These are phyloP conservation scores for Ochlodes sylvanus DNA, from an alignment of 2,888 invertebrate genomes.

Conservation along the genomic window DNA sequence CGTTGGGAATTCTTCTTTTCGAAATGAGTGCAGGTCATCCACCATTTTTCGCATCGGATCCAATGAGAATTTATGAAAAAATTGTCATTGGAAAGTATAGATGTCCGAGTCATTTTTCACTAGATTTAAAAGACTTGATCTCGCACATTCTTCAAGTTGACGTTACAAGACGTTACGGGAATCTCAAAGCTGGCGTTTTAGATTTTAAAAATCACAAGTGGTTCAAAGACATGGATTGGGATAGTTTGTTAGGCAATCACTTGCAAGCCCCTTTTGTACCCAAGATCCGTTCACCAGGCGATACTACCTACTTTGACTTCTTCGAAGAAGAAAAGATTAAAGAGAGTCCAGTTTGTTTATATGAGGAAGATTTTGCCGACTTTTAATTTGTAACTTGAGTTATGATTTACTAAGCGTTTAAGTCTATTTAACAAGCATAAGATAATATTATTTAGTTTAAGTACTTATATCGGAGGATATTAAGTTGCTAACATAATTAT, in stretches of 20 bases:
- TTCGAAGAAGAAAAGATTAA: conserved; percentile 85
- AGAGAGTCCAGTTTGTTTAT: conserved; percentile 82
- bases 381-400: conserved; percentile 77
- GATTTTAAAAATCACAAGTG: conserved; percentile 97
- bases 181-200: conserved; percentile 93
- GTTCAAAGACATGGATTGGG: conserved; percentile 96
- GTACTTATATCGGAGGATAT: conserved; percentile 13
- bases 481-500: conserved; percentile 11
- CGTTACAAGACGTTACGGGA: conserved; percentile 89
- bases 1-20: conserved; percentile 93
- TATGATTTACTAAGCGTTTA: conserved; percentile 17
- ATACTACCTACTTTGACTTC: conserved; percentile 89
- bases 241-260: conserved; percentile 91
- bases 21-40: conserved; percentile 97
- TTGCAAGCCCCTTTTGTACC: conserved; percentile 88
- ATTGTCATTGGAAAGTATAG: conserved; percentile 95
- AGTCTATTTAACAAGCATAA: conserved; percentile 17
- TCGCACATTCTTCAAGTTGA: conserved; percentile 89
- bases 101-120: conserved; percentile 92
- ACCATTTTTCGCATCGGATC: conserved; percentile 96
- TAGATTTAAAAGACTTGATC: conserved; percentile 92
- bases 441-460: conserved; percentile 21
- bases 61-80: conserved; percentile 97
- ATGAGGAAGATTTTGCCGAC: conserved; percentile 87
- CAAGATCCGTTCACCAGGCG: conserved; percentile 84